phyloP scores from a whole-genome alignment of 2,797 vertebrate species.

The Betta splendens region DNA sequence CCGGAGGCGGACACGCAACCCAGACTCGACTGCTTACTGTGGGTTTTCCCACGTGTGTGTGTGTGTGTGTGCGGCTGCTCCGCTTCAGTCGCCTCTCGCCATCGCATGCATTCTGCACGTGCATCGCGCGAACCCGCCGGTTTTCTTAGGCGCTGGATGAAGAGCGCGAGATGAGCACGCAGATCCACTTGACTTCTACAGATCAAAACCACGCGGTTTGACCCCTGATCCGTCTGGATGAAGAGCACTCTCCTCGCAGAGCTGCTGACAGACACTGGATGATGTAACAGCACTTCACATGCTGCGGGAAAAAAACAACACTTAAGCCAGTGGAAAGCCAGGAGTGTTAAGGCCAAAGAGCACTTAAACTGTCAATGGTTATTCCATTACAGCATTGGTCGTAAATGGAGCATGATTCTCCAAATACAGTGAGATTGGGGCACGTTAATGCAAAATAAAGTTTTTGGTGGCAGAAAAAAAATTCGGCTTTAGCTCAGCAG shows the following conservation, averaged over 20 bases:
- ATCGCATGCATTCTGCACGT: neutral
- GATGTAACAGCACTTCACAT: constrained; percentile 49
- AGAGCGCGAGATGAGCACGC: constrained; percentile 27
- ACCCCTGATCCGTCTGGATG: constrained; percentile 31
- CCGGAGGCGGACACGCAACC: constrained; percentile 8
- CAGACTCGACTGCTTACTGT: constrained; percentile 3
- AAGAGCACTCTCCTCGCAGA: constrained; percentile 34
- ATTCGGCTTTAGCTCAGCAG: no score
- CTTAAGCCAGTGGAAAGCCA: constrained; percentile 20
- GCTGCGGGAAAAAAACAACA: constrained; percentile 24
- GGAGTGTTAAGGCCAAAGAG: constrained; percentile 13
- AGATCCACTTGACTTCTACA: constrained; percentile 40
- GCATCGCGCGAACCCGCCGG: neutral
- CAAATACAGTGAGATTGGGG: neutral
- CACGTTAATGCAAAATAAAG: neutral
- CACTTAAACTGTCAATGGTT: constrained; percentile 33
- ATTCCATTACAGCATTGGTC: constrained; percentile 23
- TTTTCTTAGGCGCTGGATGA: constrained; percentile 19
- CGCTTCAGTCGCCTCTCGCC: no score
- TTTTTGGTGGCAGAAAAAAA: no score
- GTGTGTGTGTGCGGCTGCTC: neutral
- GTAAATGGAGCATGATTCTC: constrained; percentile 10
- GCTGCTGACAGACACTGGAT: constrained; percentile 26
- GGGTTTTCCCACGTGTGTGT: constrained; percentile 4
- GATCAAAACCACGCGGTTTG: constrained; percentile 30